Evolutionary conservation across 2,113 vertebrate genomes (phyloP).

Genomic region (Boleophthalmus pectinirostris): DNA sequence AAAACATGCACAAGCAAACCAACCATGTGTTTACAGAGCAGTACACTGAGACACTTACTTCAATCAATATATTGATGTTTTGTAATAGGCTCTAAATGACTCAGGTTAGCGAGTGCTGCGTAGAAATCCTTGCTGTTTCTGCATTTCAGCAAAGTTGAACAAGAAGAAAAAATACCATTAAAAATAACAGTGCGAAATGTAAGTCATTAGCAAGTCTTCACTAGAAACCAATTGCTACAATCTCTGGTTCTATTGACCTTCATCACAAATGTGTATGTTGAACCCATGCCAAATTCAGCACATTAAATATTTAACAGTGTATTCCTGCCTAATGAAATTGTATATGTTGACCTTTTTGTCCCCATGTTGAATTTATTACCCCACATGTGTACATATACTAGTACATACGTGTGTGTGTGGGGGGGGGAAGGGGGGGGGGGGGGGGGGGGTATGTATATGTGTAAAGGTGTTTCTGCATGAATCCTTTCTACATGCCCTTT

Average conservation of each 20-base stretch:
- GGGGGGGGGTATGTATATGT: too few relatives aligned
- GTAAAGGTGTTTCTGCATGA: too few relatives aligned
- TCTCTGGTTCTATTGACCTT: not conserved
- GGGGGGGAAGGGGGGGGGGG: too few relatives aligned
- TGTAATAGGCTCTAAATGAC: slow-evolving; percentile 76
- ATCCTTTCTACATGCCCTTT: too few relatives aligned
- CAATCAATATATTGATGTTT: slow-evolving; percentile 75
- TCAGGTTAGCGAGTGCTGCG: slow-evolving; percentile 63
- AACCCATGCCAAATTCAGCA: not conserved
- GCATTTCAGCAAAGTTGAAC: slow-evolving; percentile 23
- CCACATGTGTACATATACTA: not conserved
- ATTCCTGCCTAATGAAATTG: not conserved
- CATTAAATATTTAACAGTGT: slow-evolving; percentile 3
- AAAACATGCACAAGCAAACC: slow-evolving; percentile 64
- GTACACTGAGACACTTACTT: slow-evolving; percentile 67
- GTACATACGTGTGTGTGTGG: too few relatives aligned
- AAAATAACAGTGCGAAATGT: not conserved
- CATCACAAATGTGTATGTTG: not conserved
- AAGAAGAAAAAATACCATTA: slow-evolving; percentile 21
- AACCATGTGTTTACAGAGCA: slow-evolving; percentile 69
- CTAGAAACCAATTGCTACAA: not conserved
- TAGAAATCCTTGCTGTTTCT: slow-evolving; percentile 47
- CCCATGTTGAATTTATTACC: slow-evolving; percentile 1
- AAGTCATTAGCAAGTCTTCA: not conserved
- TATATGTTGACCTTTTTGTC: not conserved